These are phyloP conservation scores for Suncus etruscus DNA, from an alignment of 2,113 vertebrate genomes.

Conservation along the genomic window DNA sequence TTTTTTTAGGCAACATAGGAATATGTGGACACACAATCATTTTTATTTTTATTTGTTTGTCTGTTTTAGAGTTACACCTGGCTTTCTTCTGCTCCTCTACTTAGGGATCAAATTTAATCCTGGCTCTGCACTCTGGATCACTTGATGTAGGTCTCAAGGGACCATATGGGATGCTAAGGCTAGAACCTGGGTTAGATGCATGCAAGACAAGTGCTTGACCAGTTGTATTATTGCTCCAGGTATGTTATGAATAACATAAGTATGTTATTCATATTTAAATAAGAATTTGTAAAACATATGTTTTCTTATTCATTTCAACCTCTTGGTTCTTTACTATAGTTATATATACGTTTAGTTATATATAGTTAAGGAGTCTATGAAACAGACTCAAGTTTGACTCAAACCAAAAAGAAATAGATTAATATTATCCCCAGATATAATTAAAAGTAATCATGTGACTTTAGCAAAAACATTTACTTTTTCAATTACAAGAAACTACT, in stretches of 20 bases:
- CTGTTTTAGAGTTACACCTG: no score
- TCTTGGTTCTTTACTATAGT: background rate
- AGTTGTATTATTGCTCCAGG: no score
- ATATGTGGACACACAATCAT: background rate
- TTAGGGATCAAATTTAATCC: no score
- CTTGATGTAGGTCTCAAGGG: no score
- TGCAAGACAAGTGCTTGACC: no score
- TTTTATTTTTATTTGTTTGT: slow-evolving; percentile 8
- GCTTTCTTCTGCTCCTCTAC: no score
- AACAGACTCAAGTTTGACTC: background rate
- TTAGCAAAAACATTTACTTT: slow-evolving; percentile 17
- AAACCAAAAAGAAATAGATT: background rate
- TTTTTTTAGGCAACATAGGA: background rate
- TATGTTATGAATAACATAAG: no score
- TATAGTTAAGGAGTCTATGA: background rate
- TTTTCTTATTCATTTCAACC: background rate
- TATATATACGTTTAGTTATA: background rate
- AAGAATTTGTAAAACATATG: background rate
- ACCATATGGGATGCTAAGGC: no score
- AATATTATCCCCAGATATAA: background rate
- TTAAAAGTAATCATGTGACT: background rate
- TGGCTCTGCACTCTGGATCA: no score
- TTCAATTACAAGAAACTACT: background rate
- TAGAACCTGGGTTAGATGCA: no score
- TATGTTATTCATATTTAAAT: background rate